Base-by-base conservation (phyloP, 1,140 invertebrate species). In the Trichonephila clavata region DNA sequence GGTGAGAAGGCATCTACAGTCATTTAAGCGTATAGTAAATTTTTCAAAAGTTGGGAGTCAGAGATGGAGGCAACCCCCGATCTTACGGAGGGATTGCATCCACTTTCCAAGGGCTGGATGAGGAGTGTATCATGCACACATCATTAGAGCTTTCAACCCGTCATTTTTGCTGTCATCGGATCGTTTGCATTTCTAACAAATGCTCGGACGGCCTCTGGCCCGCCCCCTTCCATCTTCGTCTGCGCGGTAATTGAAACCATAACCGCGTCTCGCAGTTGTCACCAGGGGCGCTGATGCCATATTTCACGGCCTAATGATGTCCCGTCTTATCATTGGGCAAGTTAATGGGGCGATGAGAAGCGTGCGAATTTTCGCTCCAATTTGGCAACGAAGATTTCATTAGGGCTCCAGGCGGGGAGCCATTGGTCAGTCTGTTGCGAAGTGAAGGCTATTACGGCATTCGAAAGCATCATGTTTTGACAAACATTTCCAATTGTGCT, bases 131-230 rank as follows among this genome's bases (percentile, higher is more conserved):
- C 18, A 2, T 77, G 71, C 32, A 18, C 71, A 20, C 71, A 77
- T 77, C 24, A 77, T 77, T 20, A 77, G 24, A 4, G 24, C 71
- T 39, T 77, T 39, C 71, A 39, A 39, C 10, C 27, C 32, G 71
- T 32, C 71, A 77, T 77, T 77, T 77, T 77, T 32, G 24, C 71
- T 77, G 71, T 39, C 71, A 77, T 32, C 27, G 71, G 18, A 32
- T 77, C 71, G 71, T 77, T 77, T 77, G 71, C 71, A 77, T 77
- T 32, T 32, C 13, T 77, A 27, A 77, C 71, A 77, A 77, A 77
- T 77, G 71, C 24, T 16, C 0, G 32, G 7, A 2, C 5, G n/a
- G 32, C 71, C 71, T 14, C 32, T 77, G 27, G 32, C 14, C 71
- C 71, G 14, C 27, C 71, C 61, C 71, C 71, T 32, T 20, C 57